phyloP scores from a whole-genome alignment of 2,888 invertebrate genomes.

The Serrognathus titanus region DNA sequence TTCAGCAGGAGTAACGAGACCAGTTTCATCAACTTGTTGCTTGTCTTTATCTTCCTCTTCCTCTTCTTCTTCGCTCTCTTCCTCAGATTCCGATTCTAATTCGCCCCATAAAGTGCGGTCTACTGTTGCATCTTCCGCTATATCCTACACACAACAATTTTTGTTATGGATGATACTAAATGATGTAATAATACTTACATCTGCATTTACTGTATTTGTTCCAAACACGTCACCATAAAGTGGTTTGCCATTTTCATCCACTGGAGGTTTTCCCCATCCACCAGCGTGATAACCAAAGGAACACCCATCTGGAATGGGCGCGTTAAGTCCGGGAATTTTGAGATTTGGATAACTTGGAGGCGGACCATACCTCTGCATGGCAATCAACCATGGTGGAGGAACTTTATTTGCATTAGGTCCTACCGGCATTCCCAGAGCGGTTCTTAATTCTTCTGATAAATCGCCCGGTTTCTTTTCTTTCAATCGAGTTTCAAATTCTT shows the following conservation, averaged over 20 bases:
- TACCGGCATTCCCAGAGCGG: slow-evolving; percentile 97
- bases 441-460: slow-evolving; percentile 90
- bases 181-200: slow-evolving; percentile 52
- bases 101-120: slow-evolving; percentile 97
- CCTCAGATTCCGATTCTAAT: slow-evolving; percentile 86
- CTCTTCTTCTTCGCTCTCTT: slow-evolving; percentile 67
- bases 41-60: slow-evolving; percentile 64
- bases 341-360: slow-evolving; percentile 98
- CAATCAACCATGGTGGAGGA: slow-evolving; percentile 95
- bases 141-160: slow-evolving; percentile 48
- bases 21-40: slow-evolving; percentile 67
- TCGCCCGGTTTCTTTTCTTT: slow-evolving; percentile 99
- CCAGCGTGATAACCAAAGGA: slow-evolving; percentile 99
- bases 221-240: slow-evolving; percentile 99
- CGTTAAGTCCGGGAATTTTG: slow-evolving; percentile 96
- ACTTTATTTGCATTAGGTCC: slow-evolving; percentile 89
- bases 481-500: slow-evolving; percentile 95
- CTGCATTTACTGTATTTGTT: slow-evolving; percentile 67
- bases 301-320: slow-evolving; percentile 96
- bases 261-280: slow-evolving; percentile 99
- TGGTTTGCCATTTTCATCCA: slow-evolving; percentile 96
- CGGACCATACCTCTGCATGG: slow-evolving; percentile 97
- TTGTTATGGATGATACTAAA: background rate
- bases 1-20: slow-evolving; percentile 89
- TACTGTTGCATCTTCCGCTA: slow-evolving; percentile 79